A percentile compares a stretch with the other conserved stretches of the same genome.
These are phyloP conservation scores for Neostethus bicornis DNA, from an alignment of 2,797 vertebrate genomes.

Conservation along the genomic window DNA sequence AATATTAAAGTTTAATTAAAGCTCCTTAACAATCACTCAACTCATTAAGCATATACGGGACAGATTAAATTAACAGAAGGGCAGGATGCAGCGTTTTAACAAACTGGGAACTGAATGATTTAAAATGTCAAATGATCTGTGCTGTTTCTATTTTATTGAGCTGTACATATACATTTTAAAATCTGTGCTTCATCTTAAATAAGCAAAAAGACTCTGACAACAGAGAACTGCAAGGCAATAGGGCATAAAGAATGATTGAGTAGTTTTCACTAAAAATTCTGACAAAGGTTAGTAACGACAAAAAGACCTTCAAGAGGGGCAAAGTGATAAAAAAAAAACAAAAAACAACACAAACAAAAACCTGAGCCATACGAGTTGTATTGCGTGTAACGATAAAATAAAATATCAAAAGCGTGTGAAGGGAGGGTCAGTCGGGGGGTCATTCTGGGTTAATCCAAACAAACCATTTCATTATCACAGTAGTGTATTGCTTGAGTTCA, in stretches of 20 bases:
- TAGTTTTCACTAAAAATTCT: slow-evolving; percentile 61
- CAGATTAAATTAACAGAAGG: slow-evolving; percentile 13
- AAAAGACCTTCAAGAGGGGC: slow-evolving; percentile 20
- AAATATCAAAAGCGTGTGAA: not conserved
- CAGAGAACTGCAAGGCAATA: slow-evolving; percentile 40
- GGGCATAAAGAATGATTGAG: slow-evolving; percentile 43
- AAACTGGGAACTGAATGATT: slow-evolving; percentile 12
- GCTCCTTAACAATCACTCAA: slow-evolving; percentile 8
- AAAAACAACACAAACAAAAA: slow-evolving; percentile 6
- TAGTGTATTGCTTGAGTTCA: too few relatives aligned
- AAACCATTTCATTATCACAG: too few relatives aligned
- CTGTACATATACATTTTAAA: slow-evolving; percentile 23
- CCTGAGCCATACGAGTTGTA: not conserved
- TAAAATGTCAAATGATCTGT: slow-evolving; percentile 37
- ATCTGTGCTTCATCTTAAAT: slow-evolving; percentile 62
- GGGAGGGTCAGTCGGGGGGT: too few relatives aligned
- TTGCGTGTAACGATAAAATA: slow-evolving; percentile 1
- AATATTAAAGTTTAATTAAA: slow-evolving; percentile 33
- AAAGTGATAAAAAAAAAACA: slow-evolving; percentile 6
- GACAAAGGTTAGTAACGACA: slow-evolving; percentile 54
- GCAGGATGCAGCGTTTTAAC: not conserved
- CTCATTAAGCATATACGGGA: slow-evolving; percentile 4
- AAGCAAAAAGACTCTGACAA: slow-evolving; percentile 65
- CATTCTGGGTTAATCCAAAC: too few relatives aligned
- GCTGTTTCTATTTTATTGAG: slow-evolving; percentile 54